Base-by-base conservation (phyloP, 2,797 vertebrate species). In the Lates japonicus region DNA sequence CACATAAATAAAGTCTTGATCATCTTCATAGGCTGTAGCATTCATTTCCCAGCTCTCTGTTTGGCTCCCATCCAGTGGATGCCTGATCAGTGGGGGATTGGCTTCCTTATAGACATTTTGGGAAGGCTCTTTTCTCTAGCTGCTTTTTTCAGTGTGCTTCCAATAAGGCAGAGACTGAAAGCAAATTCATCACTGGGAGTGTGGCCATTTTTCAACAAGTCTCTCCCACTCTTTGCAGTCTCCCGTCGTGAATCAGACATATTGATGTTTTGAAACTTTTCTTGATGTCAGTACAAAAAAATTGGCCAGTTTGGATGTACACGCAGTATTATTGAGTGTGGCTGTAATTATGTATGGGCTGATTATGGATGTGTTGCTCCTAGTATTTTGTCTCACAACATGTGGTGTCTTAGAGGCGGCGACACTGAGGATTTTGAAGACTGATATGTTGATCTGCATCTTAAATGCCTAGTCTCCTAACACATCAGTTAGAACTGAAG, bases 1-100 rank as follows among this genome's bases (percentile, higher is more conserved):
- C 81, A 82, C 77, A 89, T 85, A 86, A 80, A 89, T 87, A 84
- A 80, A 80, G 68, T 87, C 66, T 80, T 70, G 87, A 89, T 88
- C 72, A 67, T 82, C 78, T 75, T 78, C 72, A 78, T 29, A 22
- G 58, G 52, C 77, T 69, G 37, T 7, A 63, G 58, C 29, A 3
- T 70, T 77, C 44, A 13, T 29, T 65, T 65, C 58, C 52, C 52
- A 9, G 22, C 60, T 73, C 54, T 69, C 68, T 46, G 54, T 55
- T 62, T 89, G 80, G 82, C 84, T 64, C 20, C 44, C 60, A 39
- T 83, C 79, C 62, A 86, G 70, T 20, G 80, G 78, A 76, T 72
- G 66, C 63, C 76, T 74, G 64, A 76, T 86, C 67, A 74, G 78
- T 58, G 16, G 79, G 77, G 70, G 66, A 67, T 69, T 81, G 80